Base-by-base conservation (phyloP, 1,140 invertebrate genomes). In the Anagrus nilaparvatae region DNA sequence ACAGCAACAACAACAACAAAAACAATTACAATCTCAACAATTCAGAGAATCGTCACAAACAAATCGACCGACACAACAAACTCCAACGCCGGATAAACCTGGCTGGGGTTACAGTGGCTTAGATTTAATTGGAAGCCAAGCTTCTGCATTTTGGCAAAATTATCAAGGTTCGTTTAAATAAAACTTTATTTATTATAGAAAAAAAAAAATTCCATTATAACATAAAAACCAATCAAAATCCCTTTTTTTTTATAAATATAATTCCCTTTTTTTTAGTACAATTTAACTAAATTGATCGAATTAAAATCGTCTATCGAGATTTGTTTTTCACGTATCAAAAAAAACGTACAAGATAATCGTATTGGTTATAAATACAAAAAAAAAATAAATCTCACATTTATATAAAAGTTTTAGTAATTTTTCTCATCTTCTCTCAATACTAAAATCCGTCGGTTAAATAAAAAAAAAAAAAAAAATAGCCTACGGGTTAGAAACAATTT, bases 101-200 rank as follows among this genome's bases (percentile, higher is more conserved):
- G 61, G 61, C 29, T 84, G 82, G 81, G 78, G 74, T 51, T 82
- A 82, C 64, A 75, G 78, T n/a, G 81, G 81, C 37, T 73, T 83
- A 25, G 77, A 81, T 48, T 76, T 81, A 57, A 75, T 84, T 53
- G 81, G 83, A 67, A 79, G 75, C 51, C 80, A 77, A 40, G 79
- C 82, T 3, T 82, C 83, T 16, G 80, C 81, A 23, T 88, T 88
- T 63, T 88, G 84, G 84, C 84, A 87, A 63, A 88, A 86, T 61
- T 87, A 88, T 66, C 86, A 84, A 60, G 84, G 84, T 88, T 56
- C 74, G 73, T 65, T n/a, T n/a, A n/a, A n/a, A n/a, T n/a, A n/a
- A n/a, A 40, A 12, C 13, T 30, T n/a, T 9, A 30, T 30, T 40
- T 40, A 40, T 46, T 43, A 30, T 43, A 19, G 46, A 43, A 33